phyloP scores from a whole-genome alignment of 2,797 vertebrate species.

The Threskiornis aethiopicus region DNA sequence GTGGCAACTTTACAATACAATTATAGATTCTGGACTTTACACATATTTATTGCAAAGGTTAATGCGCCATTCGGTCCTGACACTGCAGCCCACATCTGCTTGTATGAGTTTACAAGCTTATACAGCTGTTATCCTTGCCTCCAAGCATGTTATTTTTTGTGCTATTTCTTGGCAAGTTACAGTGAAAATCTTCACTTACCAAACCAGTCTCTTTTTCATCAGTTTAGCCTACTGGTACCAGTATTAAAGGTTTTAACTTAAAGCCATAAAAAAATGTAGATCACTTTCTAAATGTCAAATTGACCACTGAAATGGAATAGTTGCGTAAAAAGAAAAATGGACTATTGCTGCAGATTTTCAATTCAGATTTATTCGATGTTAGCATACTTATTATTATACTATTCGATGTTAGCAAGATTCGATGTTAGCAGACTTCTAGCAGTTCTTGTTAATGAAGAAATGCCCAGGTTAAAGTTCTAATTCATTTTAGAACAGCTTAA shows the following conservation, averaged over 20 bases:
- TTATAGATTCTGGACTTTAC: not conserved
- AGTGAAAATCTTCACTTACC: not conserved
- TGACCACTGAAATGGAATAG: not conserved
- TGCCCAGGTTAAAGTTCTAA: not conserved
- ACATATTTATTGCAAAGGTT: not conserved
- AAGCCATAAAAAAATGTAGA: not conserved
- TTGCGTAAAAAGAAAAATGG: not conserved
- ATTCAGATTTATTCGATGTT: not conserved
- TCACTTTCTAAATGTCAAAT: not conserved
- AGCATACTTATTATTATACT: no score
- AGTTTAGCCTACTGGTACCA: not conserved
- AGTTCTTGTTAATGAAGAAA: not conserved
- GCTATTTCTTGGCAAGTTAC: not conserved
- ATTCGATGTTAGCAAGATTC: no score
- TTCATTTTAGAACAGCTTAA: not conserved
- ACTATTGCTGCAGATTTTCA: not conserved
- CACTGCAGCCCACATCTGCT: not conserved
- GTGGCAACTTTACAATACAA: not conserved
- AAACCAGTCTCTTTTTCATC: not conserved
- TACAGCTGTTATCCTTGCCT: not conserved
- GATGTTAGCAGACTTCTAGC: not conserved
- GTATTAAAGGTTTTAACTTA: not conserved
- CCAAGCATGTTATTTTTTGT: not conserved
- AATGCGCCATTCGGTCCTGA: not conserved
- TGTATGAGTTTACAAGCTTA: not conserved